Evolutionary conservation across 2,113 vertebrate species (phyloP).

Genomic region (Ciconia boyciana): DNA sequence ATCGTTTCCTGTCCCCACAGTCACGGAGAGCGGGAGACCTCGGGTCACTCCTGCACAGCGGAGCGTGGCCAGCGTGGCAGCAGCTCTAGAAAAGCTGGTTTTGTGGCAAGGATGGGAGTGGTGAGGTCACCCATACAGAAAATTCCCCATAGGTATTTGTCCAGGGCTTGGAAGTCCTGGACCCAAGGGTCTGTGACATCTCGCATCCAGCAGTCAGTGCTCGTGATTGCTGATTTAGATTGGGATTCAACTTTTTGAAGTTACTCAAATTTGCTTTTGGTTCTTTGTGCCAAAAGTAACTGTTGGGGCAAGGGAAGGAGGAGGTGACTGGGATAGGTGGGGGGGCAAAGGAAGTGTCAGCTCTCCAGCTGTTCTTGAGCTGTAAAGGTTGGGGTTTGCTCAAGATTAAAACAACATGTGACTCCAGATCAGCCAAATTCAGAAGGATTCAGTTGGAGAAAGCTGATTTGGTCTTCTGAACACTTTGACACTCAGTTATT

Average conservation of each 20-base stretch:
- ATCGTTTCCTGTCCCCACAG: neutral
- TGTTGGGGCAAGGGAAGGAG: neutral
- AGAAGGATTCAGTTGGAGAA: neutral
- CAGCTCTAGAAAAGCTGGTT: neutral
- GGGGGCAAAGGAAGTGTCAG: neutral
- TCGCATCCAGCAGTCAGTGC: neutral
- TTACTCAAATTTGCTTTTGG: neutral
- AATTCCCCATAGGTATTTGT: neutral
- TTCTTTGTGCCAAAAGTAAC: neutral
- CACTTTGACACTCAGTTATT: neutral
- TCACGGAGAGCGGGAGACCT: neutral
- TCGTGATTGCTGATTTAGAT: neutral
- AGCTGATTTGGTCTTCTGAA: neutral
- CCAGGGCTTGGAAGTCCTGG: neutral
- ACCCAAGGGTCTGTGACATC: no score
- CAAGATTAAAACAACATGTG: neutral
- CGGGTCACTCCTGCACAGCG: fast-evolving
- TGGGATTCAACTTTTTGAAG: neutral
- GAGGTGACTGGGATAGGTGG: neutral
- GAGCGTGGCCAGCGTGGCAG: fast-evolving
- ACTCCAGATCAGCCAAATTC: neutral
- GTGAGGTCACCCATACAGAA: neutral
- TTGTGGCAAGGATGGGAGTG: neutral
- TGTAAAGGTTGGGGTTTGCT: neutral
- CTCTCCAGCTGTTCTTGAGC: fast-evolving